phyloP scores from a whole-genome alignment of 2,113 vertebrate species.

The Perca fluviatilis region DNA sequence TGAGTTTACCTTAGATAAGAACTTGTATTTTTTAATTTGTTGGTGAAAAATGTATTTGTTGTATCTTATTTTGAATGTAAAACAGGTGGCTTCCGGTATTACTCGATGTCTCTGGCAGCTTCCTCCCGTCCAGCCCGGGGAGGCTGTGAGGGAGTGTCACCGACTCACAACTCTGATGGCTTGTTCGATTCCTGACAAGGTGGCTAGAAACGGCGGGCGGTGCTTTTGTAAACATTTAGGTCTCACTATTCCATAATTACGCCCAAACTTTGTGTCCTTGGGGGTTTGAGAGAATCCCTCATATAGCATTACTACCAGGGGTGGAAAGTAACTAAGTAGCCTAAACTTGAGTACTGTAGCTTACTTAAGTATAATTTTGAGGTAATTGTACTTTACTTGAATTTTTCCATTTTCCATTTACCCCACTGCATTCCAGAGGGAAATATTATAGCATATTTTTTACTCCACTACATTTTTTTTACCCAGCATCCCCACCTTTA shows the following conservation, averaged over 20 bases:
- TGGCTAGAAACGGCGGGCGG: conserved; percentile 33
- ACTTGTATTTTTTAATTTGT: neutral
- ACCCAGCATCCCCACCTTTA: too few relatives aligned
- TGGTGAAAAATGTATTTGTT: too few relatives aligned
- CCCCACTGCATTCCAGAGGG: too few relatives aligned
- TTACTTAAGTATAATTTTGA: too few relatives aligned
- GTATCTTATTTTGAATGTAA: conserved; percentile 43
- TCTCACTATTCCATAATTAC: neutral
- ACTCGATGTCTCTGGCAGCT: neutral
- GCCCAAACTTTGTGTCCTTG: neutral
- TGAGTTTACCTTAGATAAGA: too few relatives aligned
- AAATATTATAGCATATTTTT: too few relatives aligned
- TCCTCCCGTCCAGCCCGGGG: conserved; percentile 58
- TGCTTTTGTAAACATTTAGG: neutral
- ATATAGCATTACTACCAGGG: neutral
- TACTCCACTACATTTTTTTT: too few relatives aligned
- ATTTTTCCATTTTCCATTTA: too few relatives aligned
- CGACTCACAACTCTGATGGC: conserved; percentile 9
- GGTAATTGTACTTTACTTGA: too few relatives aligned
- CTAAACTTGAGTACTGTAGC: too few relatives aligned
- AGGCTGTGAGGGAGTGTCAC: conserved; percentile 66
- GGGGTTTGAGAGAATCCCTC: neutral
- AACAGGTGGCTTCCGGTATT: neutral
- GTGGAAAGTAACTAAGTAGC: too few relatives aligned
- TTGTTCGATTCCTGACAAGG: neutral